These are phyloP conservation scores for Okapia johnstoni DNA, from an alignment of 2,113 vertebrate species.

Conservation along the genomic window DNA sequence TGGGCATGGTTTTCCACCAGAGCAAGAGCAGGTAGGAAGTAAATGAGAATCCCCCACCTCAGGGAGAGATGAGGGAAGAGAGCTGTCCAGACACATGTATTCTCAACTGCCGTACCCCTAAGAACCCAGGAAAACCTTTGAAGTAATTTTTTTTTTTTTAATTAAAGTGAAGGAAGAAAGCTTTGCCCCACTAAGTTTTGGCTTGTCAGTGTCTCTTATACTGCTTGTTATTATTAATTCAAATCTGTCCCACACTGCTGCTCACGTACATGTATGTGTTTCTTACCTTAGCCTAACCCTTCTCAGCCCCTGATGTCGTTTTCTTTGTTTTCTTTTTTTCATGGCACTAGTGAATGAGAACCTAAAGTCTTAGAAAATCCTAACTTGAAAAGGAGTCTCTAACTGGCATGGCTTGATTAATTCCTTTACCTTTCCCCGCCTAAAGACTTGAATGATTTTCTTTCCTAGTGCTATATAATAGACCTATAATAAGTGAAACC, in stretches of 20 bases:
- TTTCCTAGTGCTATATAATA: constrained; percentile 9
- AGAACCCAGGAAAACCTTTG: neutral
- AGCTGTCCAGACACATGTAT: neutral
- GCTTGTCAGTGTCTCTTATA: neutral
- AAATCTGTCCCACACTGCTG: neutral
- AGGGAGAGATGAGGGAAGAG: neutral
- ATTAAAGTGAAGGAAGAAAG: constrained; percentile 1
- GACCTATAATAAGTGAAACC: constrained; percentile 30
- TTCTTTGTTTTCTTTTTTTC: neutral
- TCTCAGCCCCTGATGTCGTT: neutral
- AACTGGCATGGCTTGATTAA: constrained; percentile 23
- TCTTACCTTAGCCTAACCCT: neutral
- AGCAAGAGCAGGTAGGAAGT: neutral
- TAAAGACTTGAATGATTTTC: constrained; percentile 15
- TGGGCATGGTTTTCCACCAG: neutral
- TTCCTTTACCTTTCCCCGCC: neutral
- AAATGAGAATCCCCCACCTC: neutral
- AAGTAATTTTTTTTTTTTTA: neutral
- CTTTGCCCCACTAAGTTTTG: neutral
- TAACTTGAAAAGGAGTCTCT: constrained; percentile 41
- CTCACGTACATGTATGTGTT: neutral
- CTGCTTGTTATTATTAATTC: neutral
- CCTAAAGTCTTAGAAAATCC: constrained; percentile 44
- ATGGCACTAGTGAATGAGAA: constrained; percentile 50
- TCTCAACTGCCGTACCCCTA: neutral